A percentile compares a stretch with the other conserved stretches of the same genome.
Evolutionary conservation across 2,113 vertebrate genomes (phyloP).

Genomic region (Nesogale talazaci): DNA sequence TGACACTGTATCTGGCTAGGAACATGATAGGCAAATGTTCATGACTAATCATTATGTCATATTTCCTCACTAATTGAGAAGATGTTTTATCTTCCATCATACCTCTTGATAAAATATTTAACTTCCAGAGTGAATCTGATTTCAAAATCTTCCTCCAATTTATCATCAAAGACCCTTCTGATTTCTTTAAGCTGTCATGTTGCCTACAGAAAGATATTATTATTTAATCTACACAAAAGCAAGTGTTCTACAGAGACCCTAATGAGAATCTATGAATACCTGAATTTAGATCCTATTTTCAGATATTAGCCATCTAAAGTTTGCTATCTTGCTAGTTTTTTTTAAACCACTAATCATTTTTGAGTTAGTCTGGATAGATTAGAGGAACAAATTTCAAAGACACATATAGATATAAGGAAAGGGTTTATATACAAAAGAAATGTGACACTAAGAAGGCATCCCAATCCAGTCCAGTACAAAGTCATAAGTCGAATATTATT

Average conservation of each 20-base stretch:
- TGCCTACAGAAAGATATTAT: neutral
- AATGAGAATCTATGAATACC: neutral
- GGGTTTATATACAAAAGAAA: too few relatives aligned
- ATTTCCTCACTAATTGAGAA: neutral
- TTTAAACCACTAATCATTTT: neutral
- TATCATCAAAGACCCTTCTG: neutral
- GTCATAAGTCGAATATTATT: too few relatives aligned
- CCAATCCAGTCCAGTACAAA: too few relatives aligned
- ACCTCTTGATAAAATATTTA: neutral
- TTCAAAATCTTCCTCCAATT: neutral
- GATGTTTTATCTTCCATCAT: neutral
- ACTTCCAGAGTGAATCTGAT: neutral
- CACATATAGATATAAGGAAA: too few relatives aligned
- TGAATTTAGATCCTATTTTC: neutral
- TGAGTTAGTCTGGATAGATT: too few relatives aligned
- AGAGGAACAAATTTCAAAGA: too few relatives aligned
- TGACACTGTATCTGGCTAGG: neutral
- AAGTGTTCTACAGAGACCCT: neutral
- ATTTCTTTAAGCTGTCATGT: rapidly evolving
- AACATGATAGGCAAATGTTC: neutral
- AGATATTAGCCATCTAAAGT: neutral
- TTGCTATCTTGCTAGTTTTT: neutral
- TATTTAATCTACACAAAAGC: neutral
- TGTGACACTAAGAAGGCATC: too few relatives aligned
- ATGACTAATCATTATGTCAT: neutral